Evolutionary conservation across 1,140 invertebrate genomes (phyloP), one percentile per base, ranked within the genome.

Genomic region (Saxidomus purpurata): DNA sequence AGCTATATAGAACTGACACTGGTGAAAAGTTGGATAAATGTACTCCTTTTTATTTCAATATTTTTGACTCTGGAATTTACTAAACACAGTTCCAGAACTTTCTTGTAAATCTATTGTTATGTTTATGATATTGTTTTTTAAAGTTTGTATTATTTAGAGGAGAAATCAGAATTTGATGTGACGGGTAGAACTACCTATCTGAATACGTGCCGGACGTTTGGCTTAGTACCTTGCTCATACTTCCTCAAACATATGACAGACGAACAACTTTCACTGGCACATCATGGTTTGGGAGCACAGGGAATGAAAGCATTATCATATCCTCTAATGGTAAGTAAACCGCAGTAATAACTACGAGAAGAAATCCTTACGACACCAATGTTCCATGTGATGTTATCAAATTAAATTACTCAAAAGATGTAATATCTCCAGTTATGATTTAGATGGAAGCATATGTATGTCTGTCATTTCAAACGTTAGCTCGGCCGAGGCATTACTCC

Each of bases 261-360:
- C 34, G 81, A 87, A 31, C 84, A 91, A 31, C 90, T 95, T 19
- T 83, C 79, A 11, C 93, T 95, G 92, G 93, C 90, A 36, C 93
- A 94, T 76, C 94, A 95, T 80, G 94, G 94, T 36, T 91, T 95
- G 13, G 95, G 94, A 1, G 86, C 94, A 8, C 79, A 87, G 4
- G 95, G 94, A 79, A 93, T 94, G 82, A 94, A 94, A 90, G 94
- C 95, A 19, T 92, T 95, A 25, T 90, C 94, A 40, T 92, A 93
- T 36, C 93, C 95, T 0, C 89, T 95, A 25, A 92, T 91, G 92
- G 94, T 94, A 74, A 55, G 93, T 90, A 0, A 87, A 92, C 0
- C 43, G 28, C 59, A 28, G 19, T 19, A 43, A 15, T 8, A 15
- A 43, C 43, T 4, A 43, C 15, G 15, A 43, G 43, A 43, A 43